phyloP scores from a whole-genome alignment of 1,140 invertebrate genomes.

The Uloborus diversus region DNA sequence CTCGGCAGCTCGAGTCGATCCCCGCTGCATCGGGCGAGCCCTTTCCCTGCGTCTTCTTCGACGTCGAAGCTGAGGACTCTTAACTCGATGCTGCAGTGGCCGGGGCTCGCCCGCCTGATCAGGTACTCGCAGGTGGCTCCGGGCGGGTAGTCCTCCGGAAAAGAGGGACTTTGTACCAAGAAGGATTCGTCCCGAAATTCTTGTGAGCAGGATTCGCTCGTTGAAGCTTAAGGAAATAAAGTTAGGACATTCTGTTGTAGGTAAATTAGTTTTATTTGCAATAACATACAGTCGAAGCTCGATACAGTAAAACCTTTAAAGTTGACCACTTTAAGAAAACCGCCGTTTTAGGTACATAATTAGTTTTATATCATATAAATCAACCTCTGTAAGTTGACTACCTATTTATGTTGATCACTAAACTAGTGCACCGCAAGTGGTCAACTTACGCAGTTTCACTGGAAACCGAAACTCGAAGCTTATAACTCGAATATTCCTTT shows the following conservation, averaged over 20 bases:
- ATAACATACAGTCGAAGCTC: no score
- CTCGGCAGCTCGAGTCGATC: conserved; percentile 59
- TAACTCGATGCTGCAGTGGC: conserved; percentile 58
- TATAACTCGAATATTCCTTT: no score
- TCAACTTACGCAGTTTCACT: no score
- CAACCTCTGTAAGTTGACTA: no score
- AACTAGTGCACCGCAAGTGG: no score
- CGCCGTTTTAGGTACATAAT: no score
- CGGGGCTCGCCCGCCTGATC: conserved; percentile 24
- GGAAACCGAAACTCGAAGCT: no score
- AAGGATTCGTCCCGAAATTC: conserved; percentile 39
- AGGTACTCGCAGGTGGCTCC: conserved; percentile 57
- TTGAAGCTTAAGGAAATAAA: neutral
- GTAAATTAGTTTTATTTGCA: neutral
- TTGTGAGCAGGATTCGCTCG: neutral
- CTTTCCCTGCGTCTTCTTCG: conserved; percentile 57
- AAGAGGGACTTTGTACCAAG: conserved; percentile 54
- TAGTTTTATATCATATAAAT: no score
- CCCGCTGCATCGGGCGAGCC: conserved; percentile 51
- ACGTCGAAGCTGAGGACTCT: conserved; percentile 57
- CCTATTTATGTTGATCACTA: no score
- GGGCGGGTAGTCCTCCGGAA: conserved; percentile 58
- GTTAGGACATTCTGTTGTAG: neutral
- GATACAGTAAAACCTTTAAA: no score
- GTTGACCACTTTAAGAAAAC: no score